Evolutionary conservation across 2,797 vertebrate species (phyloP).

Genomic region (Acrossocheilus wenchowensis): DNA sequence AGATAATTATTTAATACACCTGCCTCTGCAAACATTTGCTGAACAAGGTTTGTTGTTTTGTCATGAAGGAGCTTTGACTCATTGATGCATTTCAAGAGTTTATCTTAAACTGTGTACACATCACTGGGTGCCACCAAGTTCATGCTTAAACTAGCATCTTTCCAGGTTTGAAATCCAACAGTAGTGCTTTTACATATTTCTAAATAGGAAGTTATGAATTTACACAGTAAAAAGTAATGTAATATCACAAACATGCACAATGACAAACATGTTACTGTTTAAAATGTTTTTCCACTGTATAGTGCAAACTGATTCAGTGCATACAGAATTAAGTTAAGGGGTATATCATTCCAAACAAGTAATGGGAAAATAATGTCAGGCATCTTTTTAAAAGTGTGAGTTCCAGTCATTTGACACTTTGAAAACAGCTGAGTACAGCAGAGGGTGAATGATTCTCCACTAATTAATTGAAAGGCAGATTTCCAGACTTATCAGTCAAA

Average conservation of each 20-base stretch:
- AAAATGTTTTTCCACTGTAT: background rate
- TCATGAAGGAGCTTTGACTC: background rate
- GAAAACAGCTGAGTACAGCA: constrained; percentile 32
- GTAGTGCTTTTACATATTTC: background rate
- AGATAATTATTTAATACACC: background rate
- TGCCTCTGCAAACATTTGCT: background rate
- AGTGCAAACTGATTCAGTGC: background rate
- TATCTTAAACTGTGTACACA: background rate
- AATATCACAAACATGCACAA: background rate
- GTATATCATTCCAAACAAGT: background rate
- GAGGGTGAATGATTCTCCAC: background rate
- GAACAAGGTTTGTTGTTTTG: background rate
- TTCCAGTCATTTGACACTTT: constrained; percentile 5
- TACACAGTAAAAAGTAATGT: background rate
- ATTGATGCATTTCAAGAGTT: background rate
- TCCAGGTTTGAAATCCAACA: background rate
- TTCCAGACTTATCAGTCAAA: constrained; percentile 25
- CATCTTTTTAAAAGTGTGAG: constrained; percentile 24
- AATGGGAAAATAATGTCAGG: constrained; percentile 12
- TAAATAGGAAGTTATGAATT: background rate
- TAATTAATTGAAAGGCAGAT: constrained; percentile 42
- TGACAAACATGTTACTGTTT: no score
- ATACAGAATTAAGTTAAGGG: background rate
- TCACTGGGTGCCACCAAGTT: background rate
- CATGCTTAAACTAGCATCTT: background rate